These are phyloP conservation scores for Charadrius vociferus DNA, from an alignment of 2,113 vertebrate species.

Conservation along the genomic window DNA sequence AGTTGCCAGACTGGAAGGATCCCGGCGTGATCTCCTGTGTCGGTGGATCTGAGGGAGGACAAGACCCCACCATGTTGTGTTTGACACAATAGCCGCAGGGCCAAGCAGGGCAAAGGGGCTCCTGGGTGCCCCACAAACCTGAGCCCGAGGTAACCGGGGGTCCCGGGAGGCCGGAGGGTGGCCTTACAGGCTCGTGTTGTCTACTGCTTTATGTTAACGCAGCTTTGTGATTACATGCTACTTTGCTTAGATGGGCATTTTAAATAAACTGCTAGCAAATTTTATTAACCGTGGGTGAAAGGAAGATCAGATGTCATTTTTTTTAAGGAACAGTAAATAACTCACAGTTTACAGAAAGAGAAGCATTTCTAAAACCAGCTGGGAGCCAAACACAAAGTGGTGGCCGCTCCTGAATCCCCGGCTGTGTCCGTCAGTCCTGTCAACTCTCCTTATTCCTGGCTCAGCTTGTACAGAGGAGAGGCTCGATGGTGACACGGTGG, in stretches of 20 bases:
- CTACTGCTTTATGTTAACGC: background rate
- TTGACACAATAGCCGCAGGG: background rate
- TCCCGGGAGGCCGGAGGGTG: background rate
- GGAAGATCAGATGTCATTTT: background rate
- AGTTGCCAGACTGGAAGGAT: background rate
- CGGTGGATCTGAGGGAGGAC: background rate
- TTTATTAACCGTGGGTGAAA: background rate
- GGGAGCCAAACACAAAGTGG: background rate
- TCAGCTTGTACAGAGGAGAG: background rate
- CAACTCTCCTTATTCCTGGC: background rate
- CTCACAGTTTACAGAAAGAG: background rate
- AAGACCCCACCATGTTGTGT: fast-evolving
- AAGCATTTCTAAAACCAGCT: background rate
- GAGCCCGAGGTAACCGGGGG: background rate
- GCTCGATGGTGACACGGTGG: background rate
- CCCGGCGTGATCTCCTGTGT: background rate
- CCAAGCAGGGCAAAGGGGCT: background rate
- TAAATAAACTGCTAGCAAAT: background rate
- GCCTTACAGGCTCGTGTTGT: background rate
- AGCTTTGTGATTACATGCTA: background rate
- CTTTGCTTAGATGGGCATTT: background rate
- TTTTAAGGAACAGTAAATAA: background rate
- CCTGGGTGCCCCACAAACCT: background rate
- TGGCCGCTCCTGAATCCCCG: background rate
- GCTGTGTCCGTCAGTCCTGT: background rate